Percentiles rank a stretch among this genome's conserved stretches.
These are phyloP conservation scores for Nemopilema nomurai DNA, from an alignment of 30 jellyfish, hydroid and myxozoan species.

Conservation along the genomic window DNA sequence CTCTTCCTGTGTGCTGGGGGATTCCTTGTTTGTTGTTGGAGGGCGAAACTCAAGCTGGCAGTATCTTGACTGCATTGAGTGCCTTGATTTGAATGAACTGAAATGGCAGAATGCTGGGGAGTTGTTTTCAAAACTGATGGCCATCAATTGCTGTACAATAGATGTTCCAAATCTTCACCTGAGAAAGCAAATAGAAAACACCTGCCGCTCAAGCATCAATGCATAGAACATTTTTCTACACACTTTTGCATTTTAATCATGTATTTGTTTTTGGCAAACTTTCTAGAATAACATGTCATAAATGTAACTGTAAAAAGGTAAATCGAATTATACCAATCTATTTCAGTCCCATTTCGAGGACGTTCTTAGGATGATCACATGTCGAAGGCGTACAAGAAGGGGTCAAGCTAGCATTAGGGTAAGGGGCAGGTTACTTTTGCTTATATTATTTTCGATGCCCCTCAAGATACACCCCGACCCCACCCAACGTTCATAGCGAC, in stretches of 20 bases:
- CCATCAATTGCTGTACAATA: conserved; percentile 67
- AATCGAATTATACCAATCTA: too few relatives aligned
- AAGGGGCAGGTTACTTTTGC: too few relatives aligned
- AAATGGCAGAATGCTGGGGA: conserved; percentile 62
- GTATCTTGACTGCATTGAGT: conserved; percentile 79
- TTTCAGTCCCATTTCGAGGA: too few relatives aligned
- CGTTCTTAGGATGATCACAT: too few relatives aligned
- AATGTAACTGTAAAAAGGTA: too few relatives aligned
- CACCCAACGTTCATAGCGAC: too few relatives aligned
- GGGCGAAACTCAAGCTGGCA: conserved; percentile 94
- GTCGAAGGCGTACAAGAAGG: too few relatives aligned
- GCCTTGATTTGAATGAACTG: conserved; percentile 52
- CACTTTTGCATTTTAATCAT: background rate
- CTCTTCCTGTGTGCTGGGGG: conserved; percentile 58
- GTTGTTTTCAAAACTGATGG: conserved; percentile 82
- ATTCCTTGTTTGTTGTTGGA: conserved; percentile 66
- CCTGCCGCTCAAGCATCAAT: background rate
- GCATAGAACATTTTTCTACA: background rate
- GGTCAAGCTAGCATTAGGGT: too few relatives aligned
- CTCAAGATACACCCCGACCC: too few relatives aligned
- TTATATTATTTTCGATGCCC: too few relatives aligned
- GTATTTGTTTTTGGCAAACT: background rate
- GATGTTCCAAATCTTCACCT: conserved; percentile 58
- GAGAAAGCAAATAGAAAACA: background rate
- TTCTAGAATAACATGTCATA: too few relatives aligned